phyloP scores from a whole-genome alignment of 1,140 invertebrate genomes.

The Phymorhynchus buccinoides region DNA sequence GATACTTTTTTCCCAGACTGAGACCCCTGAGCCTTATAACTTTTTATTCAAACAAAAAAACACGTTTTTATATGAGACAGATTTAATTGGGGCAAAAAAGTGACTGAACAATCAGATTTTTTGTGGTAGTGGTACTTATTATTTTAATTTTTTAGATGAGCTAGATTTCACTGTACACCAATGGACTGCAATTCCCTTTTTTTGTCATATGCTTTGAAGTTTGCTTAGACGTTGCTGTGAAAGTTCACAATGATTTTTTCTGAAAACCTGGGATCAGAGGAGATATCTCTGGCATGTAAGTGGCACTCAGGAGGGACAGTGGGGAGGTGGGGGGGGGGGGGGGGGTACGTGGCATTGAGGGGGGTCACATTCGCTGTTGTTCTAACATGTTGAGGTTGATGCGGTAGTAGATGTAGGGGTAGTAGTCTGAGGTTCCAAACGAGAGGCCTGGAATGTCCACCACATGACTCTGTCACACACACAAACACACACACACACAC shows the following conservation, averaged over 20 bases:
- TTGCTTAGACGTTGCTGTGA: background rate
- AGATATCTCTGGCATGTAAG: background rate
- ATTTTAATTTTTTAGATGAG: no score
- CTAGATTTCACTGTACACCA: no score
- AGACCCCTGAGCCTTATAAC: no score
- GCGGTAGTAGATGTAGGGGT: constrained; percentile 98
- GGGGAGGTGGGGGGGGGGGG: background rate
- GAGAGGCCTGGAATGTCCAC: constrained; percentile 89
- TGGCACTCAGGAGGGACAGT: background rate
- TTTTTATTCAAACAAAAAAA: no score
- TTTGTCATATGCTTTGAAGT: no score
- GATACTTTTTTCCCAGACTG: no score
- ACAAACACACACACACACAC: no score
- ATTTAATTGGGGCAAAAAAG: no score
- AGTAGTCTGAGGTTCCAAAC: constrained; percentile 95
- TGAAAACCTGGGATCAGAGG: background rate
- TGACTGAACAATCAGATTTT: no score
- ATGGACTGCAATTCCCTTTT: no score
- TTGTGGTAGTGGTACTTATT: no score
- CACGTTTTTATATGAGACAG: no score
- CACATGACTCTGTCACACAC: constrained; percentile 7
- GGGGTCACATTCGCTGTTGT: background rate
- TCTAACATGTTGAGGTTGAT: constrained; percentile 93
- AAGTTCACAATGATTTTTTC: background rate
- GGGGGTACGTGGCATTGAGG: background rate